These are phyloP conservation scores for Cyclopterus lumpus DNA, from an alignment of 2,797 vertebrate genomes.

Conservation along the genomic window DNA sequence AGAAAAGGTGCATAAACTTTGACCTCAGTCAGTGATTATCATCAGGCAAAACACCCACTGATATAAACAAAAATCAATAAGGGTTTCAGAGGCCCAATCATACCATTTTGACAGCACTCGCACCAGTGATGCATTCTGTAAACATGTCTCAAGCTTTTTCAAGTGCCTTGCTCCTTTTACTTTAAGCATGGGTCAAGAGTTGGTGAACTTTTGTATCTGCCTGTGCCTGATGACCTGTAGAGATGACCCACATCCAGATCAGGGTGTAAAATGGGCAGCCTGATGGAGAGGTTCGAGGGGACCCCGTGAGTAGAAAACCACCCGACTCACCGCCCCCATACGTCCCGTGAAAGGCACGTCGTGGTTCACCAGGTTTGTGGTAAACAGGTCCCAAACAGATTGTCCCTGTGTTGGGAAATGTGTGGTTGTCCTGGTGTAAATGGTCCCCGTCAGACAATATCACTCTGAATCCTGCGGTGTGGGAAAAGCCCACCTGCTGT, in stretches of 20 bases:
- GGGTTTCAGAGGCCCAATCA: background rate
- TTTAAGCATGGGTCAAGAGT: slow-evolving; percentile 21
- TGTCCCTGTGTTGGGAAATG: background rate
- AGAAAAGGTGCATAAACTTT: slow-evolving; percentile 15
- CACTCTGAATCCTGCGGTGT: background rate
- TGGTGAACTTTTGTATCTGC: slow-evolving; percentile 24
- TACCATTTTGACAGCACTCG: background rate
- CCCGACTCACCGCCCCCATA: slow-evolving; percentile 25
- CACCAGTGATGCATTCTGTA: slow-evolving; percentile 16
- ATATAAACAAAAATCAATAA: slow-evolving; percentile 48
- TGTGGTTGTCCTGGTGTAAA: background rate
- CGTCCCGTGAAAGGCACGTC: slow-evolving; percentile 4
- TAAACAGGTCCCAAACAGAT: slow-evolving; percentile 23
- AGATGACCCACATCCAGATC: slow-evolving; percentile 36
- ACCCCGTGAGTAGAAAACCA: slow-evolving; percentile 26
- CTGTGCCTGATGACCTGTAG: slow-evolving; percentile 31
- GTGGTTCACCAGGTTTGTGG: slow-evolving; percentile 18
- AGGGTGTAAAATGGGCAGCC: slow-evolving; percentile 13
- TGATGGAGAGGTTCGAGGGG: slow-evolving; percentile 30
- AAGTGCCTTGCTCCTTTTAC: slow-evolving; percentile 9
- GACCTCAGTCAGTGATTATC: slow-evolving; percentile 26
- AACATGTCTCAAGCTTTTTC: slow-evolving; percentile 26
- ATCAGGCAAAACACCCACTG: slow-evolving; percentile 35
- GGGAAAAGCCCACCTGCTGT: background rate
- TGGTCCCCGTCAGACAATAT: background rate